Evolutionary conservation across 2,797 vertebrate species (phyloP), one percentile per base, ranked within the genome.

Genomic region (Adelosebastes latens): DNA sequence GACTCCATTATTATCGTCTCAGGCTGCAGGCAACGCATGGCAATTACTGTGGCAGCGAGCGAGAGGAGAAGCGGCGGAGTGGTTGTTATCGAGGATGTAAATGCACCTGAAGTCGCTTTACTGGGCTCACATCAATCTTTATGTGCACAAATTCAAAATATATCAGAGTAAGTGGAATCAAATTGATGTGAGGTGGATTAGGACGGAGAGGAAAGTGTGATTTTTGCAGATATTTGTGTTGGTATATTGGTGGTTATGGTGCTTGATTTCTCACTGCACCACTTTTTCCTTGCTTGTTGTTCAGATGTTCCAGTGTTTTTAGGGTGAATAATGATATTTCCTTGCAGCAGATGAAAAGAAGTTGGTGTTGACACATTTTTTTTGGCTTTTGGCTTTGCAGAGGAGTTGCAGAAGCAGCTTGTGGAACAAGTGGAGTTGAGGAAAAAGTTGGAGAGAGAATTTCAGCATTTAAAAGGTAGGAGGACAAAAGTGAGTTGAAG

Each of bases 381-480:
- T 65, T 34, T 22, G 32, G 16, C 14, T 34, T 80, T 75, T 76
- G 72, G n/a, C 53, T 90, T 93, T 82, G 66, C 95, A 99, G 98
- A 99, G 20, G 98, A 99, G 85, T 89, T 99, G 83, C 98, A 99
- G 89, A 99, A 98, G 94, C 94, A 99, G 88, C 97, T 99, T 36
- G 94, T 97, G 94, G 98, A 99, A 87, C 98, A 99, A 94, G 97
- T 99, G 95, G 98, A 99, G 88, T 93, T 99, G 70, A 97, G 98
- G 87, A 99, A 99, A 96, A 99, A 99, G 88, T 88, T 99, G 94
- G 98, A 99, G 90, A 94, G 97, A 80, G 98, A 99, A 91, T 99
- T 99, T 93, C 98, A 99, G 93, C 97, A 97, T 94, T 95, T 99
- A 80, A 99, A 99, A 99, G 98, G 98, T 99, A 96, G 10, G 80